Evolutionary conservation across 1,140 invertebrate genomes (phyloP).

Genomic region (Acromyrmex echinatior): DNA sequence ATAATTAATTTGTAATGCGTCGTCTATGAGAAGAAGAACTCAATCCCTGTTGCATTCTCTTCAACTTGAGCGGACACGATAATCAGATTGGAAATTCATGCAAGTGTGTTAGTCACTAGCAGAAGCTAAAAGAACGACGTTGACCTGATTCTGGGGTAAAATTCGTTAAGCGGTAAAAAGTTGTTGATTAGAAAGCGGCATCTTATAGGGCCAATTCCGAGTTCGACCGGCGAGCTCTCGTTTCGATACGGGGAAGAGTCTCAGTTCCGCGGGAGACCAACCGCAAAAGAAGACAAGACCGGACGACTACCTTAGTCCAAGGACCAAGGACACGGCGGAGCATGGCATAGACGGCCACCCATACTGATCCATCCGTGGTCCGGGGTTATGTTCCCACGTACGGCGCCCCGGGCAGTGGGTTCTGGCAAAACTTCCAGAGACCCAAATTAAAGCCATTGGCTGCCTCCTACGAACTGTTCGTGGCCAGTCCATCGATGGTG

Average conservation of each 20-base stretch:
- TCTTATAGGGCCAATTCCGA: conserved; percentile 54
- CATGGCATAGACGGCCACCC: conserved; percentile 79
- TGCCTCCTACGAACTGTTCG: conserved; percentile 79
- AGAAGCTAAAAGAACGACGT: conserved; percentile 44
- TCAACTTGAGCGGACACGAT: conserved; percentile 5
- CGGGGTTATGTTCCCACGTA: conserved; percentile 82
- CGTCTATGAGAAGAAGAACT: background rate
- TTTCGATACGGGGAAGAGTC: conserved; percentile 58
- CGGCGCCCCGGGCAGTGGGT: conserved; percentile 80
- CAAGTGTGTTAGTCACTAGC: conserved; percentile 46
- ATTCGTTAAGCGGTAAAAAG: conserved; percentile 67
- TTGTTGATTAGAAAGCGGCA: conserved; percentile 74
- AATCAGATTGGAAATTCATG: conserved; percentile 34
- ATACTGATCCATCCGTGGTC: conserved; percentile 75
- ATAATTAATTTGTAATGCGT: background rate
- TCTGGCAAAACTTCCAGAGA: conserved; percentile 79
- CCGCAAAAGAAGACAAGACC: conserved; percentile 73
- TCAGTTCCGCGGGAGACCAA: conserved; percentile 67
- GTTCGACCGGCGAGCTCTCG: conserved; percentile 60
- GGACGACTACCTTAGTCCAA: conserved; percentile 67
- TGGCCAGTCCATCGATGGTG: conserved; percentile 76
- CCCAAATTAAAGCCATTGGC: conserved; percentile 82
- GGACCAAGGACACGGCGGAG: conserved; percentile 77
- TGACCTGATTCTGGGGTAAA: conserved; percentile 64
- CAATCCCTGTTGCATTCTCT: conserved; percentile 3